phyloP scores from a whole-genome alignment of 1,140 invertebrate species.

The Oryctes rhinoceros region DNA sequence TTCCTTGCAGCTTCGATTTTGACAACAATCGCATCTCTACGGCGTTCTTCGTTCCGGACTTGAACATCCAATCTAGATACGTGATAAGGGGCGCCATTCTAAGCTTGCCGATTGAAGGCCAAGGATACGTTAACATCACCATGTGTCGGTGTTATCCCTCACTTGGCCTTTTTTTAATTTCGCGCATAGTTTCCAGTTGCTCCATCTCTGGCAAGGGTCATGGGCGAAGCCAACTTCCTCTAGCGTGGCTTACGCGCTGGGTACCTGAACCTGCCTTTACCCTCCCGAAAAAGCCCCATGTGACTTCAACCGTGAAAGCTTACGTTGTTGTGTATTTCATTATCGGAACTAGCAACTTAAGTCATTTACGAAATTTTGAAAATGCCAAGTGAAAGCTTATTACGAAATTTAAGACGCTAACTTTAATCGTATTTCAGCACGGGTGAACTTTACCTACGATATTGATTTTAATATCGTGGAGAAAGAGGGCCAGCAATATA shows the following conservation, averaged over 20 bases:
- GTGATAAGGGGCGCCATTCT: neutral
- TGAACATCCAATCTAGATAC: neutral
- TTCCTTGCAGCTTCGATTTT: slow-evolving; percentile 8
- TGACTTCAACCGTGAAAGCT: no score
- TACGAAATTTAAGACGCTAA: neutral
- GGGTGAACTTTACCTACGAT: slow-evolving; percentile 7
- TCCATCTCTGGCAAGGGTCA: no score
- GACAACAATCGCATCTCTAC: neutral
- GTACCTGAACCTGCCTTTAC: neutral
- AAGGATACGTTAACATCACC: neutral
- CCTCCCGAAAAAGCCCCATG: no score
- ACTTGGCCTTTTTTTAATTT: no score
- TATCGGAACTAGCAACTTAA: no score
- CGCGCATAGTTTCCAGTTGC: no score
- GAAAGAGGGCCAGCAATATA: neutral
- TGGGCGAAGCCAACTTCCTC: no score
- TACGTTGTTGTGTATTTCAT: no score
- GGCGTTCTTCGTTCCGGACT: neutral
- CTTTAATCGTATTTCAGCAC: neutral
- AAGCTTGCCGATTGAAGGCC: neutral
- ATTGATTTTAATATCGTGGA: neutral
- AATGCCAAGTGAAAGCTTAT: no score
- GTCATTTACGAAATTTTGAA: no score
- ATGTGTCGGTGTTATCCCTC: neutral
- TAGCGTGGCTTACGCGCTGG: neutral